Base-by-base conservation (phyloP, 1,140 invertebrate genomes). In the Schlechtendalia chinensis region DNA sequence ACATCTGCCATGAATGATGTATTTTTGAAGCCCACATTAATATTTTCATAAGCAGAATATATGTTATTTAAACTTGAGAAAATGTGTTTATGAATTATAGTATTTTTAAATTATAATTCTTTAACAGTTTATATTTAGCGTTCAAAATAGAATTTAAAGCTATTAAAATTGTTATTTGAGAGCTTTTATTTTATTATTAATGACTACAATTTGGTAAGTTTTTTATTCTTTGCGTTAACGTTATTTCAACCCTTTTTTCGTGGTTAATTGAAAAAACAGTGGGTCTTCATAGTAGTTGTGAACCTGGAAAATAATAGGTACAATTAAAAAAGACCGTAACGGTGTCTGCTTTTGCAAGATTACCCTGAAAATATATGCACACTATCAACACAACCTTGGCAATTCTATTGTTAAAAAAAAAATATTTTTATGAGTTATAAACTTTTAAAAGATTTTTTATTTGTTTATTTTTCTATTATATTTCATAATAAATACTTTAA, bases 201-300 rank as follows among this genome's bases (percentile, higher is more conserved):
- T 61, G 53, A 63, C 58, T 47, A 27, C 22, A 50, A 79, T 79
- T 77, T 77, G 29, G 39, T 29, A 79, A 47, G 45, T 61, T 93
- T 96, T 95, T 96, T 58, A 96, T 96, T 92, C 95, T 96, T 83
- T 94, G 89, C 84, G 95, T 93, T 84, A 95, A 93, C 83, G 69
- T 54, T 53, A 19, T 72, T 72, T 72, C 27, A 54, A 72, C 93
- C 90, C 83, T 95, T 95, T 39, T 1, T 93, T 84, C 29, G 89
- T 88, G 84, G 91, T 92, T 19, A 87, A 74, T 89, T 89, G 83
- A 58, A 83, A 84, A 82, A 82, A 82, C 75, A 61, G 56, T 47
- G 75, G 24, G 39, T 59, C 45, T 79, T 79, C 32, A 24, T 61
- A 79, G 75, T 27, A 47, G 58, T 79, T 63, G 75, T 45, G 75